phyloP scores from a whole-genome alignment of 2,797 vertebrate genomes.

The Acanthurus leucopareius region DNA sequence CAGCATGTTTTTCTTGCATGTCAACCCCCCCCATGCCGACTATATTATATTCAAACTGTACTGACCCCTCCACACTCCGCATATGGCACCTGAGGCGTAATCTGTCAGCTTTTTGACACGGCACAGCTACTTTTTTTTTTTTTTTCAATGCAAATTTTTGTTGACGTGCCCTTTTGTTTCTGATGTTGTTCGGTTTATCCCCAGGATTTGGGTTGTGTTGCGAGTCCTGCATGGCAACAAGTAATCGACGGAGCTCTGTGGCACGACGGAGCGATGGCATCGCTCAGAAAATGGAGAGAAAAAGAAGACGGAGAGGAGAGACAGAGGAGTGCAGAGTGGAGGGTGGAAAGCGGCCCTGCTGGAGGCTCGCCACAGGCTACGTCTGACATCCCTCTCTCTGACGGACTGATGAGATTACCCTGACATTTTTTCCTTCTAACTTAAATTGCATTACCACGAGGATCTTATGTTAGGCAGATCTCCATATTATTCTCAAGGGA shows the following conservation, averaged over 20 bases:
- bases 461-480: conserved; percentile 84
- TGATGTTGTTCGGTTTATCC: conserved; percentile 34
- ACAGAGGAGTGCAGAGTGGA: conserved; percentile 74
- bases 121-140: conserved; percentile 14
- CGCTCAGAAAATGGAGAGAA: too few species aligned
- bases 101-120: conserved; percentile 63
- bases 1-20: conserved; percentile 52
- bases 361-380: conserved; percentile 87
- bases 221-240: conserved; percentile 9
- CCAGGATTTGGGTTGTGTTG: conserved; percentile 53
- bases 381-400: conserved; percentile 87
- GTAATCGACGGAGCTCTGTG: conserved; percentile 12
- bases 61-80: conserved; percentile 62
- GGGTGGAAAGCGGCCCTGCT: conserved; percentile 78
- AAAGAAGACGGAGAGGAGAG: conserved; percentile 52
- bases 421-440: conserved; percentile 84
- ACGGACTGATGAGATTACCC: conserved; percentile 89
- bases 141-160: conserved; percentile 68
- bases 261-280: conserved; percentile 56
- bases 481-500: conserved; percentile 80
- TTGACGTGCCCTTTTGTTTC: conserved; percentile 67
- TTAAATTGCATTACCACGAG: conserved; percentile 85
- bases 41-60: conserved; percentile 39
- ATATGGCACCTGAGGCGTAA: conserved; percentile 74
- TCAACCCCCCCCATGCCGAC: conserved; percentile 33